Percentiles rank a stretch among this genome's conserved stretches.
Conservation (phyloP, 1,140 invertebrate genomes). For the Pogonomyrmex californicus region DNA sequence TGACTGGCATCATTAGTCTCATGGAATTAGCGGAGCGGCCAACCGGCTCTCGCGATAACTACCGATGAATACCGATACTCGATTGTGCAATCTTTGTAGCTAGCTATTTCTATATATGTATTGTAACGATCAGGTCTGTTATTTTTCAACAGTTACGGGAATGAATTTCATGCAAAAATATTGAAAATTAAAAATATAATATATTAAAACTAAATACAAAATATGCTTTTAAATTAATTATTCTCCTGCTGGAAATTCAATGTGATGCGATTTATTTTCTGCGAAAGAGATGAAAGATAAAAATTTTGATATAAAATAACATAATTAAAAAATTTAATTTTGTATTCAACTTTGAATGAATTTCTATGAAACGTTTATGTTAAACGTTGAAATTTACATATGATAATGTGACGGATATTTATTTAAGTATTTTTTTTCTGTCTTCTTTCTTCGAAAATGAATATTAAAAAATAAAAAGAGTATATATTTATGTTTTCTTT, state of each 20-base stretch:
- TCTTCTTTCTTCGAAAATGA: not conserved
- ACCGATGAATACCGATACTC: slow-evolving; percentile 60
- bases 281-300: not conserved
- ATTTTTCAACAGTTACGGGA: slow-evolving; percentile 20
- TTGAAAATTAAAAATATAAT: not conserved
- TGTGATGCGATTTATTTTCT: not conserved
- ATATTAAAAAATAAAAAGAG: too few relatives aligned
- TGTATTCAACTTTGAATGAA: not conserved
- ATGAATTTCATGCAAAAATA: not conserved
- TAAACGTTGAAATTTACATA: not conserved
- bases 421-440: not conserved
- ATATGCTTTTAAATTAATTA: not conserved
- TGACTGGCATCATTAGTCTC: slow-evolving; percentile 55
- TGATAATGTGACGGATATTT: slow-evolving; percentile 13
- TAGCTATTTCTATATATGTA: not conserved
- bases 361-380: not conserved
- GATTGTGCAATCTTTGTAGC: slow-evolving; percentile 60
- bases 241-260: too few relatives aligned
- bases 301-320: not conserved
- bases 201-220: not conserved
- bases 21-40: slow-evolving; percentile 59
- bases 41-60: slow-evolving; percentile 53
- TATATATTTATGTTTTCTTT: not conserved
- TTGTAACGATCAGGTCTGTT: slow-evolving; percentile 8
- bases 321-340: not conserved